Evolutionary conservation across 1,140 invertebrate genomes (phyloP).

Genomic region (Aphelenchoides fujianensis): DNA sequence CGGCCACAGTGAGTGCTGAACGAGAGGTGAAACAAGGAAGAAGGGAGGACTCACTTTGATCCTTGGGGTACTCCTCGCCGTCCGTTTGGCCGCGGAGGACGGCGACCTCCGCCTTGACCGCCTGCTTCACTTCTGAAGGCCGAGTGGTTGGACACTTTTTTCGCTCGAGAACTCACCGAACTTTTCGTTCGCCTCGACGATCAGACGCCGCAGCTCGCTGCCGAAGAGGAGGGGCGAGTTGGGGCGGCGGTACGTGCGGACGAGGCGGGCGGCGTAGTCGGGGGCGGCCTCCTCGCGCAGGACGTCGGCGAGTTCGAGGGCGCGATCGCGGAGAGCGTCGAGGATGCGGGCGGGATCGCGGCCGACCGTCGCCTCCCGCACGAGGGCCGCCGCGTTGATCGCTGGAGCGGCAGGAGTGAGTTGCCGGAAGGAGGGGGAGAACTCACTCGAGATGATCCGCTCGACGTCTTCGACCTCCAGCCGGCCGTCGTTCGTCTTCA

Average conservation of each 20-base stretch:
- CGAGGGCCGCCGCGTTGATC: constrained; percentile 3
- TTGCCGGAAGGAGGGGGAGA: too few relatives aligned
- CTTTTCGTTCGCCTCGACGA: background rate
- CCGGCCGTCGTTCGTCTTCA: background rate
- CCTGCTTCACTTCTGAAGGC: background rate
- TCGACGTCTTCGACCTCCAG: background rate
- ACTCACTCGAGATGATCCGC: background rate
- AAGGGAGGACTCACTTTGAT: too few relatives aligned
- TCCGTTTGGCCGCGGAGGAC: background rate
- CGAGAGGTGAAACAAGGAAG: background rate
- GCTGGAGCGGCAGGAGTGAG: background rate
- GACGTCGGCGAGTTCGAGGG: background rate
- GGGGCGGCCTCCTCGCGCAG: background rate
- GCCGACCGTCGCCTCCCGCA: constrained; percentile 2
- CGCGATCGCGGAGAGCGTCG: background rate
- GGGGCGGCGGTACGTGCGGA: background rate
- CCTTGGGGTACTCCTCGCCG: background rate
- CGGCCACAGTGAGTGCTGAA: background rate
- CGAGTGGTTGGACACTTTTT: background rate
- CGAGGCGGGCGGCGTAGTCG: background rate
- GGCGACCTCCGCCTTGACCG: background rate
- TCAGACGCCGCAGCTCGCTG: background rate
- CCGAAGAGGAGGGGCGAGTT: background rate
- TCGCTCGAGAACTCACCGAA: background rate
- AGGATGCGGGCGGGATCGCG: constrained; percentile 8